Evolutionary conservation across 2,888 invertebrate genomes (phyloP), one percentile per base, ranked within the genome.

Genomic region (Pachliopta kotzebuea): DNA sequence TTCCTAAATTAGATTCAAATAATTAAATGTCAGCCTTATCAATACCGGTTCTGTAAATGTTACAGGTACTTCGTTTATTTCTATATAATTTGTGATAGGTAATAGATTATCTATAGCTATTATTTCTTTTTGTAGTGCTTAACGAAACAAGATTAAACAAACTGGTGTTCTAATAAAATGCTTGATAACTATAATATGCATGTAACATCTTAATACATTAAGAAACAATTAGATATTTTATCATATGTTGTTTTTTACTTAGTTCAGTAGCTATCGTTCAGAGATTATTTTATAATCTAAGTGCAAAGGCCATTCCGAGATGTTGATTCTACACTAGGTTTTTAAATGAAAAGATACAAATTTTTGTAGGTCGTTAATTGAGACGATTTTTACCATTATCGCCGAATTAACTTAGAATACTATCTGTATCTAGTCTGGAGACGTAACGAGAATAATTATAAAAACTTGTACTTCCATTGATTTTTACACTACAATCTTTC

Each of bases 271-370:
- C 31, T 54, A 65, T 65, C 57, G 8, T 45, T 56, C 29, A 29
- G n/a, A 65, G 60, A 65, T 65, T 61, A 61, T 61, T 65, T 24
- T 54, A 55, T 57, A 65, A 65, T 65, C 65, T 65, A 50, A 45
- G 65, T 56, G 57, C 61, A 56, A 9, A 57, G 65, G 61, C 61
- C 49, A 21, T 45, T 50, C 53, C 49, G 53, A 57, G 42, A 57
- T 57, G 52, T 65, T 45, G 23, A 45, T 61, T 45, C 23, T 37
- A 57, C 56, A 52, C 42, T 56, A 57, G 60, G 37, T 45, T 50
- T 61, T 53, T 54, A 21, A 29, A 37, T 53, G 29, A 29, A 60
- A 60, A 65, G 20, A 56, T 61, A 56, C 52, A 23, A 56, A 26
- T 23, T n/a, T 42, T 65, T 65, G 52, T 18, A 60, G 64, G 60